Base-by-base conservation (phyloP, 2,888 invertebrate genomes). In the Troides helena region DNA sequence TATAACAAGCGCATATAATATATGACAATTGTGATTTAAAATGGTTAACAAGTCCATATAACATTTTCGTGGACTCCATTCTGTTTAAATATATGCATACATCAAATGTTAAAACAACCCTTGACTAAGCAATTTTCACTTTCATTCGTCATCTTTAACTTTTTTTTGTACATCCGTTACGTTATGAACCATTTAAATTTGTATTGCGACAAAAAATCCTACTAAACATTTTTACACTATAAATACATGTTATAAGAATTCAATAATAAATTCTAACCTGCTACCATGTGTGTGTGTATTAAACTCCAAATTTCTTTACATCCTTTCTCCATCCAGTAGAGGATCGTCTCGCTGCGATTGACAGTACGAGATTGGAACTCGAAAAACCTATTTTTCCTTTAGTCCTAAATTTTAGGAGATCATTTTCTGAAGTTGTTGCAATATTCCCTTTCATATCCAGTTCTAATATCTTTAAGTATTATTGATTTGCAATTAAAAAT, bases 301-400 rank as follows among this genome's bases (percentile, higher is more conserved):
- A 14, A 50, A 50, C 18, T 50, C 18, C 50, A 50, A 50, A 50
- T 14, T 50, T 18, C 14, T 18, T 36, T 57, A 57, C 30, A 56
- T 64, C 64, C 21, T 21, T 36, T 14, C 36, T 57, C n/a, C 36
- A 39, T 56, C 21, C 39, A 1, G 36, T 39, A n/a, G 39, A 57
- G 57, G 17, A n/a, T 57, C 21, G 8, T 57, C 21, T 10, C 57
- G 10, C 57, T 57, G 64, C 64, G 57, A 56, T 57, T 64, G 64
- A 64, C 64, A 64, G 53, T 39, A 56, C 57, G 64, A 64, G 57
- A 64, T 64, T 64, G 57, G 36, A 36, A 39, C 64, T 64, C 23
- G 36, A 57, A 8, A 64, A 56, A 39, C 56, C 56, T 57, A 39
- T 57, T 64, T 64, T 36, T 18, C 53, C 12, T 36, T 25, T 17